Evolutionary conservation across 2,797 vertebrate genomes (phyloP).

Genomic region (Crocodylus rhombifer): DNA sequence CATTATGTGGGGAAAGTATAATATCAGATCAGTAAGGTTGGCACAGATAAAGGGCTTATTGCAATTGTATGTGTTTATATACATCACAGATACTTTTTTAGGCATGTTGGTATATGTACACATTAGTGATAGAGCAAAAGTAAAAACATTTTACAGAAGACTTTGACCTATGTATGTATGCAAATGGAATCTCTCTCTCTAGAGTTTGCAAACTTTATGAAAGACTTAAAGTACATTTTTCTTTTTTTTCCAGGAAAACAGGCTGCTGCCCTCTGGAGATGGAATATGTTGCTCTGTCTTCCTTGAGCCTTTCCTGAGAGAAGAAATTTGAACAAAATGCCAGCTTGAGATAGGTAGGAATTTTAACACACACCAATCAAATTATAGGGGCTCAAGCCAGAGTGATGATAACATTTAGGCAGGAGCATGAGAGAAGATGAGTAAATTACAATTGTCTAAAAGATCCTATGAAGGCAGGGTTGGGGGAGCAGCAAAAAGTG

Average conservation of each 20-base stretch:
- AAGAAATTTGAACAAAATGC: constrained; percentile 40
- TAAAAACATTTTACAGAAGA: not conserved
- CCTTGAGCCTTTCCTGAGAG: constrained; percentile 7
- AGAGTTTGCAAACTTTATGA: not conserved
- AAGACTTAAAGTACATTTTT: not conserved
- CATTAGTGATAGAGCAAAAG: not conserved
- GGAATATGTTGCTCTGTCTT: not conserved
- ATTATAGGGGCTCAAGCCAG: constrained; percentile 36
- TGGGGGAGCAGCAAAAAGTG: constrained; percentile 11
- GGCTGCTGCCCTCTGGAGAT: not conserved
- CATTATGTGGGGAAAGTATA: not conserved
- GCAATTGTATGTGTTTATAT: not conserved
- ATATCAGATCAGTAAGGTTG: no score
- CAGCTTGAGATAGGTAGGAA: not conserved
- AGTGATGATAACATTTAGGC: not conserved
- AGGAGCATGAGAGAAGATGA: constrained; percentile 1
- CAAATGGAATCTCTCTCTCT: not conserved
- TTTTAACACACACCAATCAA: constrained; percentile 31
- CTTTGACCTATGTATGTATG: not conserved
- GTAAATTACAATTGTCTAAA: constrained; percentile 29
- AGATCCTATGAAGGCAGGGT: not conserved
- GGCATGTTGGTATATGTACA: no score
- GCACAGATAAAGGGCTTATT: not conserved
- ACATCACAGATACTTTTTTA: not conserved
- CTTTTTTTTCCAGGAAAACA: not conserved